These are phyloP conservation scores for Pampus argenteus DNA, from an alignment of 2,797 vertebrate genomes.

Conservation along the genomic window DNA sequence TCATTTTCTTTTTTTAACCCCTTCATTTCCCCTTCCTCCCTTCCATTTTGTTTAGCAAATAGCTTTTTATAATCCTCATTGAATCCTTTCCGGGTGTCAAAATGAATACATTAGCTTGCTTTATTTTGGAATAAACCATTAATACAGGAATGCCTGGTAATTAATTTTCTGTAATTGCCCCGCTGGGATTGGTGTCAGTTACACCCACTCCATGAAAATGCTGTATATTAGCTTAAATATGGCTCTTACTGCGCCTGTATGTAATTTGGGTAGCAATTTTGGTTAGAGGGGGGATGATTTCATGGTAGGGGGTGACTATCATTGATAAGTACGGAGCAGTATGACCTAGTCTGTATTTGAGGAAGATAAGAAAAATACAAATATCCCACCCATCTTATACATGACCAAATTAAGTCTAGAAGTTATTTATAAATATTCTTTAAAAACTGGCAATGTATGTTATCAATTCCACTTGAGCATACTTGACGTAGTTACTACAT, in stretches of 20 bases:
- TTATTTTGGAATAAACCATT: conserved; percentile 86
- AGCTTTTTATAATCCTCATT: conserved; percentile 83
- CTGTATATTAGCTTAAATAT: conserved; percentile 78
- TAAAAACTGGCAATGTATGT: conserved; percentile 53
- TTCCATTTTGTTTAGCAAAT: conserved; percentile 84
- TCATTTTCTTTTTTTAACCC: conserved; percentile 82
- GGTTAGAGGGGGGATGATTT: conserved; percentile 33
- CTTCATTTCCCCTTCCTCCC: conserved; percentile 72
- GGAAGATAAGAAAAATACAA: conserved; percentile 29
- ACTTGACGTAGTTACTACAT: conserved; percentile 76
- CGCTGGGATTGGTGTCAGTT: conserved; percentile 84
- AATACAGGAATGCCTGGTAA: conserved; percentile 83
- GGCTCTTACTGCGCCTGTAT: conserved; percentile 66
- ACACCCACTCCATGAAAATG: conserved; percentile 81
- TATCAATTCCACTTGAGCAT: conserved; percentile 69
- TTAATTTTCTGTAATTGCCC: conserved; percentile 88
- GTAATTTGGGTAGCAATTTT: conserved; percentile 52
- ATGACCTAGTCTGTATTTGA: conserved; percentile 40
- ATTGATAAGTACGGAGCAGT: conserved; percentile 14
- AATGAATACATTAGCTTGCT: conserved; percentile 85
- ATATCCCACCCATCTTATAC: conserved; percentile 33
- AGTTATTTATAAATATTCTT: conserved; percentile 49
- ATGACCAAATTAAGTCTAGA: conserved; percentile 53
- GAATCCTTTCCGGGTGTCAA: conserved; percentile 84
- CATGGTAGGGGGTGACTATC: background rate